Conservation (phyloP, 2,888 invertebrate species). For the Andrena bicolor region DNA sequence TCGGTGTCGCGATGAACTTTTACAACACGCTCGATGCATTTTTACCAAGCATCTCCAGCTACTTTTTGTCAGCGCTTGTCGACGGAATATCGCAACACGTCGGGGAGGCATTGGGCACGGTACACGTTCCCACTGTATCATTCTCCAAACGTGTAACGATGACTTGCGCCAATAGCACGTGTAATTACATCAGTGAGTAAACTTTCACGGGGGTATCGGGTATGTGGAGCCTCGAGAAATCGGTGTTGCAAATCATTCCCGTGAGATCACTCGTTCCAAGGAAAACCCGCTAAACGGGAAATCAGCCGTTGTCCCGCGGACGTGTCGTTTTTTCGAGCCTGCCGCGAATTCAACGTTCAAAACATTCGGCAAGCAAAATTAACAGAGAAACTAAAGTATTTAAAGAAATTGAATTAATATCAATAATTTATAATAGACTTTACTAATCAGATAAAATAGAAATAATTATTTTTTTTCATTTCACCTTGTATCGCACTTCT, state of each 20-base stretch:
- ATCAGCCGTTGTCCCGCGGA: not conserved
- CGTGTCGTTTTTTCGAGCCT: not conserved
- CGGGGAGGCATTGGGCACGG: not conserved
- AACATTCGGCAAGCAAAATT: not conserved
- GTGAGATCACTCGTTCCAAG: not conserved
- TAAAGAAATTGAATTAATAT: too few species aligned
- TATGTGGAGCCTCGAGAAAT: slow-evolving; percentile 9
- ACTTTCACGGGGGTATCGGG: slow-evolving; percentile 36
- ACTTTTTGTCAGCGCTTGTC: not conserved
- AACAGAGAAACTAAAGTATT: not conserved
- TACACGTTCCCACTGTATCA: not conserved
- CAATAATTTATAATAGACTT: too few species aligned
- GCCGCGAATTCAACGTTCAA: slow-evolving; percentile 14
- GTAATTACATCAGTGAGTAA: slow-evolving; percentile 43
- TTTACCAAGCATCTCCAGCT: not conserved
- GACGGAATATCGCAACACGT: not conserved
- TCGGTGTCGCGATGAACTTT: not conserved
- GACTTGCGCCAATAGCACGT: slow-evolving; percentile 27
- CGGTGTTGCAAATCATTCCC: slow-evolving; percentile 29
- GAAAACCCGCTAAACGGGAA: slow-evolving; percentile 19
- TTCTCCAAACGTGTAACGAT: slow-evolving; percentile 13
- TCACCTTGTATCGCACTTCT: too few species aligned
- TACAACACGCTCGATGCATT: not conserved
- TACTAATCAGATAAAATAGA: too few species aligned
- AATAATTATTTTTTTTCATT: too few species aligned